Conservation (phyloP, 2,888 invertebrate species). For the Melanchra persicariae region DNA sequence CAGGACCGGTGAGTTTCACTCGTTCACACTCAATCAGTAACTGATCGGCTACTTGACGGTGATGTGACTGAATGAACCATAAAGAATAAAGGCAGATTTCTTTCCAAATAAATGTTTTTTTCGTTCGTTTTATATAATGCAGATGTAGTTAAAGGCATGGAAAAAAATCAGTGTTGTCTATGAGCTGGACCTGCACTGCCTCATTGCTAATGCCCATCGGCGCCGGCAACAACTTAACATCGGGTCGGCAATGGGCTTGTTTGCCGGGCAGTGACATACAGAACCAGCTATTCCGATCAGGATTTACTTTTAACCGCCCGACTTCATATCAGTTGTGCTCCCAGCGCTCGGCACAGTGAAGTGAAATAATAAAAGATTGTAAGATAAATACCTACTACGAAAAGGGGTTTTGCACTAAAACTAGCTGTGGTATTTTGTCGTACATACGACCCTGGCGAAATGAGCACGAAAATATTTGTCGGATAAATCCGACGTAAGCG, state of each 20-base stretch:
- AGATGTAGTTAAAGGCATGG: no score
- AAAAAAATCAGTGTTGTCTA: no score
- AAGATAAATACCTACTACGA: no score
- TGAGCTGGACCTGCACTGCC: not conserved
- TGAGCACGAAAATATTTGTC: no score
- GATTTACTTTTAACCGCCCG: not conserved
- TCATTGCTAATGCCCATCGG: not conserved
- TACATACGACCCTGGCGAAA: no score
- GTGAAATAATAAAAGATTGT: no score
- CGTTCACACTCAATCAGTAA: not conserved
- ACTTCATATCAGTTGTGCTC: no score
- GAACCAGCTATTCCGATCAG: not conserved
- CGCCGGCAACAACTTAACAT: not conserved
- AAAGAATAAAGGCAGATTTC: not conserved
- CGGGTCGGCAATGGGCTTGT: not conserved
- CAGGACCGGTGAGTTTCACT: no score
- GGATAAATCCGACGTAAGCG: no score
- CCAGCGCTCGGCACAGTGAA: no score
- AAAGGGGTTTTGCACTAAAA: no score
- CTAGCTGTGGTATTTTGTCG: no score
- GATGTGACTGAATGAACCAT: not conserved
- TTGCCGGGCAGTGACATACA: not conserved
- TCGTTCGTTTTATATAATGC: not conserved
- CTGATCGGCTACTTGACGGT: not conserved
- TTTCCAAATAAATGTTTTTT: not conserved